A percentile compares a stretch with the other conserved stretches of the same genome.
Evolutionary conservation across 2,888 invertebrate genomes (phyloP).

Genomic region (Drosophila atroscutellata): DNA sequence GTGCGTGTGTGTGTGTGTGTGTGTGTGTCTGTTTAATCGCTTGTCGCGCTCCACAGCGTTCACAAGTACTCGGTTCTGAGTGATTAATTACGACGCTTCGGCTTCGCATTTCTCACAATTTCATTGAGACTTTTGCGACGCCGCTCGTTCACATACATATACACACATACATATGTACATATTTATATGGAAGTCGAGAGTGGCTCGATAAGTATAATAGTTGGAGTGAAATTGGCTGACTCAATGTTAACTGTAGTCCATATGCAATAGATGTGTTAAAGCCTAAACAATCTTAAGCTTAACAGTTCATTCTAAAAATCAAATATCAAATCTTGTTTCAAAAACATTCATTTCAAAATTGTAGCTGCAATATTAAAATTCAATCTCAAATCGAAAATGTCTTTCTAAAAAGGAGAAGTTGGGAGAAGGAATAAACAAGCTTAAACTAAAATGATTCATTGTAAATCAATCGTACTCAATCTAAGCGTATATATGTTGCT

Average conservation of each 20-base stretch:
- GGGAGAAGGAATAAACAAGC: no score
- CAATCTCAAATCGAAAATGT: background rate
- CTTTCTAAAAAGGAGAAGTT: background rate
- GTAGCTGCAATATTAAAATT: background rate
- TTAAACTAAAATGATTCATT: background rate
- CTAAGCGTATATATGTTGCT: background rate
- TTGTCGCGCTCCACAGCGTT: constrained; percentile 36
- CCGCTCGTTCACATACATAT: constrained; percentile 4
- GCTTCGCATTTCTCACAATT: constrained; percentile 54
- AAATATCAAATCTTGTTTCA: background rate
- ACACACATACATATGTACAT: background rate
- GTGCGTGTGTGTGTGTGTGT: constrained; percentile 13
- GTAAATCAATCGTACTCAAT: background rate
- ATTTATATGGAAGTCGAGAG: constrained; percentile 24
- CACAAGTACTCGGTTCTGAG: constrained; percentile 36
- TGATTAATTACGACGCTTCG: constrained; percentile 56
- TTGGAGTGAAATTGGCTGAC: background rate
- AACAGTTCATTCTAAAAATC: background rate
- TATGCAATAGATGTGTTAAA: background rate
- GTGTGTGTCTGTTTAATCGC: constrained; percentile 43
- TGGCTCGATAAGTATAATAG: constrained; percentile 2
- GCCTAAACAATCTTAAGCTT: background rate
- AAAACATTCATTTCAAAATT: background rate
- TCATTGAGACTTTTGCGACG: constrained; percentile 47
- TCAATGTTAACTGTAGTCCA: background rate